Conservation (phyloP, 2,888 invertebrate genomes). For the Pyrrhia umbra region DNA sequence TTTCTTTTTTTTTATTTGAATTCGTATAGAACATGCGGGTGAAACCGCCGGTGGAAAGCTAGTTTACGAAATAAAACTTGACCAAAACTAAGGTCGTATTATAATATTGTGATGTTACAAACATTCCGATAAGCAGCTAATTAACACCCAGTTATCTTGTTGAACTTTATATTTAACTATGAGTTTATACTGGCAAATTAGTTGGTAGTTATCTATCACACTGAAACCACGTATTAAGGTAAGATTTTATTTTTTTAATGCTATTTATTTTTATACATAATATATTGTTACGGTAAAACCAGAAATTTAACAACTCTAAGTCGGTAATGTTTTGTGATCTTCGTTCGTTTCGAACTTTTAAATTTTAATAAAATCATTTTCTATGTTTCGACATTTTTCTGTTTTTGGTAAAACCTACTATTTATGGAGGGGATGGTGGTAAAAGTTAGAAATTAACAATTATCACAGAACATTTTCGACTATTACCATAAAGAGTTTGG, state of each 20-base stretch:
- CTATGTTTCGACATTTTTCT: no score
- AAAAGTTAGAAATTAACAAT: no score
- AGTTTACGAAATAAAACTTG: slow-evolving; percentile 1
- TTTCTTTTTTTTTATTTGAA: neutral
- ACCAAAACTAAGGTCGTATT: slow-evolving; percentile 23
- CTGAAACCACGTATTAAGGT: slow-evolving; percentile 33
- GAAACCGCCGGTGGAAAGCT: neutral
- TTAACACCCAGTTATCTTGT: slow-evolving; percentile 32
- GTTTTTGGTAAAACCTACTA: no score
- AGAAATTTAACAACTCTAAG: no score
- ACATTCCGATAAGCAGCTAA: slow-evolving; percentile 40
- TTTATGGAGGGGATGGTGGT: no score
- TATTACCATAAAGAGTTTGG: no score
- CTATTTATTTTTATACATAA: neutral
- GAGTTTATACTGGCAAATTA: neutral
- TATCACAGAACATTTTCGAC: no score
- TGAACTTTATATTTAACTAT: slow-evolving; percentile 10
- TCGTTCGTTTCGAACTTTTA: no score
- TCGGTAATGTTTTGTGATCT: no score
- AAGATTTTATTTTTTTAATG: slow-evolving; percentile 4
- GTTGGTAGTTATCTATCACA: slow-evolving; percentile 16
- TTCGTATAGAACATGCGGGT: neutral
- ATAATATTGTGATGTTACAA: slow-evolving; percentile 12
- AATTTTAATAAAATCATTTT: no score
- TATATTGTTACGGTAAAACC: neutral